Evolutionary conservation across 2,113 vertebrate species (phyloP), one percentile per base, ranked within the genome.

Genomic region (Thalassoma bifasciatum): DNA sequence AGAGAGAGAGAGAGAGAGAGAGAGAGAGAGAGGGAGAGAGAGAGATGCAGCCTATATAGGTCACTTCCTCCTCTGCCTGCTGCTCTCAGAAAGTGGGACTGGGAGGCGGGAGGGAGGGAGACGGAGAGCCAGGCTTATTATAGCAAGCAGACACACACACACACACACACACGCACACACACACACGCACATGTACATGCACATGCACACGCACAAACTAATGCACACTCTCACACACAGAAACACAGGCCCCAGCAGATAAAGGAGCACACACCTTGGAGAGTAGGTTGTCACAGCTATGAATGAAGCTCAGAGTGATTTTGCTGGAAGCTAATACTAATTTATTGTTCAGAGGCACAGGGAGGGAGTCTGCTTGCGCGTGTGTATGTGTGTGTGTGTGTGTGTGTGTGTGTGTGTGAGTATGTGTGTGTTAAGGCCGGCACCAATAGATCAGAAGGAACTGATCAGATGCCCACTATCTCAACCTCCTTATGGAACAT

Each of bases 41-140:
- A 71, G 79, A 89, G 57, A 87, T 82, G 77, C 80, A 86, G 65
- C 71, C 90, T 92, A 93, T 93, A 88, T 94, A 93, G 93, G 93
- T 93, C 93, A 94, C 89, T 93, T 93, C 90, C 92, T 93, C 85
- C 84, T 93, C 86, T 82, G 74, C 88, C 88, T 74, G 84, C 84
- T 82, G 90, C 70, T 40, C 86, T 90, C 79, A 76, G 87, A 94
- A 91, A 86, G 82, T 92, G 88, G 90, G 88, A 91, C 87, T 90
- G 58, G 72, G 81, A 88, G 81, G 75, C 44, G 75, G 81, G 74
- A 76, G 75, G 76, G 86, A 75, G 81, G 53, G 69, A 79, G 75
- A 51, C 75, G 67, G 81, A 74, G 85, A 82, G 56, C 49, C 16
- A 79, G 84, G 88, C 83, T 89, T 88, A 90, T 90, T 90, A 89